Evolutionary conservation across 1,140 invertebrate genomes (phyloP).

Genomic region (Eurosta solidaginis): DNA sequence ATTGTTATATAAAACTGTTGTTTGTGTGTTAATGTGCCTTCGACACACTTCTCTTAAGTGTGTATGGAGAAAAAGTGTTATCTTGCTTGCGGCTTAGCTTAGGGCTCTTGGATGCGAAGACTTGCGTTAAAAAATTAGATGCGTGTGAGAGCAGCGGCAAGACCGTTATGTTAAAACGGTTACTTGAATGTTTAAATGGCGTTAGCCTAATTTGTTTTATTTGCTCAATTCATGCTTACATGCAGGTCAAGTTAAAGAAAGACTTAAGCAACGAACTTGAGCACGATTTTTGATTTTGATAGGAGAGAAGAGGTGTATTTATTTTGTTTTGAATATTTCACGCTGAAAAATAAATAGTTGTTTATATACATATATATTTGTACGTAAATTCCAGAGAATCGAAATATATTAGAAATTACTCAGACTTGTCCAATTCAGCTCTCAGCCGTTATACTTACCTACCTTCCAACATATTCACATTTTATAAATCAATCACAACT

Average conservation of each 20-base stretch:
- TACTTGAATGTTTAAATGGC: no score
- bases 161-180: background rate
- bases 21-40: background rate
- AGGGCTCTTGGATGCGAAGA: background rate
- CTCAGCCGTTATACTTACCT: no score
- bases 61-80: background rate
- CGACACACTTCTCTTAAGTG: background rate
- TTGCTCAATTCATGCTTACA: no score
- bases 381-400: background rate
- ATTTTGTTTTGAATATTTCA: no score
- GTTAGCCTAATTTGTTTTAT: no score
- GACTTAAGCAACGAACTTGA: slow-evolving; percentile 15
- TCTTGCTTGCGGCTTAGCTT: background rate
- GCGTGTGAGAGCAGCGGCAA: background rate
- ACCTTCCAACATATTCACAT: no score
- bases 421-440: no score
- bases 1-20: background rate
- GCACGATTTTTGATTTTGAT: no score
- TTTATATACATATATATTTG: background rate
- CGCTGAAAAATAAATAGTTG: background rate
- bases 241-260: background rate
- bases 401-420: no score
- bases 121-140: background rate
- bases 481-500: no score
- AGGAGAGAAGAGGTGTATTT: no score